Evolutionary conservation across 2,113 vertebrate species (phyloP).

Genomic region (Tetrax tetrax): DNA sequence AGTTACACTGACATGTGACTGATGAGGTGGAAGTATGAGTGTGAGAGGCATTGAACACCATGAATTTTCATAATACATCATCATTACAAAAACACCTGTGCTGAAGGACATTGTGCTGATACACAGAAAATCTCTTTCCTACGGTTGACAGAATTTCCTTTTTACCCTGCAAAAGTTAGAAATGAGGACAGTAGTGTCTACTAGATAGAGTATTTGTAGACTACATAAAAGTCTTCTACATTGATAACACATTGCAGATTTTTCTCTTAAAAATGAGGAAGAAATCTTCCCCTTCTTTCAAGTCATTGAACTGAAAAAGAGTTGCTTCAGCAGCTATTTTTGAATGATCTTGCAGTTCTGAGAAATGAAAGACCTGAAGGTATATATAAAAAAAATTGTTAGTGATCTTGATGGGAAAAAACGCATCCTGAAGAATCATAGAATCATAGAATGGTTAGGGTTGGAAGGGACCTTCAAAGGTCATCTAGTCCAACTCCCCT

Average conservation of each 20-base stretch:
- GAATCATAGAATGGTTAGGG: too few relatives aligned
- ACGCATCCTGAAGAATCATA: neutral
- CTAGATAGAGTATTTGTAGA: neutral
- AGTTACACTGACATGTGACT: slow-evolving; percentile 71
- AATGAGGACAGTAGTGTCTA: neutral
- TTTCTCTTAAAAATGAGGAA: neutral
- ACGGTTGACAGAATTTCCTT: slow-evolving; percentile 28
- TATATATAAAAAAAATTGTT: neutral
- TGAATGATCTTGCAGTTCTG: neutral
- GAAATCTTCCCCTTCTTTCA: neutral
- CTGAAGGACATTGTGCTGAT: slow-evolving; percentile 61
- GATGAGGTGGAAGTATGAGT: slow-evolving; percentile 74
- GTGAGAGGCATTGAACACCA: slow-evolving; percentile 71
- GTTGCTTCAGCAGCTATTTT: slow-evolving; percentile 9
- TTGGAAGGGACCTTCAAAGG: too few relatives aligned
- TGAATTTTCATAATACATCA: slow-evolving; percentile 73
- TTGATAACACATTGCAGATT: neutral
- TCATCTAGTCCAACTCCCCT: too few relatives aligned
- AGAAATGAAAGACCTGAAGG: neutral
- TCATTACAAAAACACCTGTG: slow-evolving; percentile 75
- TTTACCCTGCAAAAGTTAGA: neutral
- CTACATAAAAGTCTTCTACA: neutral
- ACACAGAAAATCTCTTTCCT: slow-evolving; percentile 36
- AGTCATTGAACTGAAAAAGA: slow-evolving; percentile 22
- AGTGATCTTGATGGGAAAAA: neutral